Percentiles rank a stretch among this genome's conserved stretches.
Conservation (phyloP, 2,797 vertebrate species). For the Ctenopoma kingsleyae region DNA sequence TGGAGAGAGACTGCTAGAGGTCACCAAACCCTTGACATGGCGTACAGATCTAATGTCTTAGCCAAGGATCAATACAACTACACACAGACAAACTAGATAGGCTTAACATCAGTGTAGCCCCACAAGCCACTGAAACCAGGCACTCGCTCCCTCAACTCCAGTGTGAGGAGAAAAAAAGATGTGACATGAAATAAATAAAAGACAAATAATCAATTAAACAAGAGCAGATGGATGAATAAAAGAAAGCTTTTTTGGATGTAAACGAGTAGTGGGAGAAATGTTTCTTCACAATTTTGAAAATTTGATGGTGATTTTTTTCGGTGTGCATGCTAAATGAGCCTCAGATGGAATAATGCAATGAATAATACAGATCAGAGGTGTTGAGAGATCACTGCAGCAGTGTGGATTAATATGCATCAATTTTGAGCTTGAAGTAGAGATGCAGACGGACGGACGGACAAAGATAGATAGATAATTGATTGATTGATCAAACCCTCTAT, state of each 20-base stretch:
- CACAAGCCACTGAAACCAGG: constrained; percentile 69
- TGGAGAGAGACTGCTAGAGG: constrained; percentile 81
- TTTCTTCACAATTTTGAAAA: constrained; percentile 73
- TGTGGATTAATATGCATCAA: constrained; percentile 55
- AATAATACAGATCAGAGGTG: constrained; percentile 69
- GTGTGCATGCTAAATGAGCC: constrained; percentile 51
- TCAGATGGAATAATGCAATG: constrained; percentile 73
- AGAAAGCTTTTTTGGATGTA: constrained; percentile 75
- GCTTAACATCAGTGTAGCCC: constrained; percentile 78
- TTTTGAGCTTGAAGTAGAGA: constrained; percentile 27
- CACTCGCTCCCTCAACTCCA: constrained; percentile 50
- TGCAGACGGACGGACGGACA: constrained; percentile 20
- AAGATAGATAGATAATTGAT: constrained; percentile 12
- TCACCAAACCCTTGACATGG: constrained; percentile 82
- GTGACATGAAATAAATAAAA: constrained; percentile 64
- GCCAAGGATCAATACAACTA: constrained; percentile 82
- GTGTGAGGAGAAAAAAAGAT: constrained; percentile 29
- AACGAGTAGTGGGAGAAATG: constrained; percentile 72
- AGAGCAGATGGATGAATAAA: constrained; percentile 76
- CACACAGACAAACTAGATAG: constrained; percentile 82
- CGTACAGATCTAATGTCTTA: constrained; percentile 83
- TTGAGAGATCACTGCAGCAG: constrained; percentile 50
- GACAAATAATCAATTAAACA: constrained; percentile 82
- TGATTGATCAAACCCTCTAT: constrained; percentile 35
- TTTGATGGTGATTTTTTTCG: constrained; percentile 69